Conservation (phyloP, 2,113 vertebrate genomes). For the Salvelinus namaycush region DNA sequence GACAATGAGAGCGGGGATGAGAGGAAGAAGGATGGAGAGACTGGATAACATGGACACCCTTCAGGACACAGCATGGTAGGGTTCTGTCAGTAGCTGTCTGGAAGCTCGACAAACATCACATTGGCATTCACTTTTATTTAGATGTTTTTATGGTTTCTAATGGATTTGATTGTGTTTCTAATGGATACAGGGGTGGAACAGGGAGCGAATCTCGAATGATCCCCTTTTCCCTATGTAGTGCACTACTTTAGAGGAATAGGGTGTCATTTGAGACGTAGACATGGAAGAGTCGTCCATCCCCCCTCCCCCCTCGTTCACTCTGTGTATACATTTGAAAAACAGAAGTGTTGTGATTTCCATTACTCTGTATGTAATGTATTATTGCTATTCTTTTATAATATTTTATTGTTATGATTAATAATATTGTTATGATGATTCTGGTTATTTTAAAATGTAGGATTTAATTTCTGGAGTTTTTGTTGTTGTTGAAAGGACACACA, state of each 20-base stretch:
- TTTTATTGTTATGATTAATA: constrained; percentile 74
- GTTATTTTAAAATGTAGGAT: constrained; percentile 62
- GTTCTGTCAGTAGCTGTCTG: constrained; percentile 40
- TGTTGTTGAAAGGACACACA: not conserved
- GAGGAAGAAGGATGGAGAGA: constrained; percentile 46
- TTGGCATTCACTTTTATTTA: constrained; percentile 24
- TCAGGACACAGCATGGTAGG: constrained; percentile 19
- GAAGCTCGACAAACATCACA: constrained; percentile 49
- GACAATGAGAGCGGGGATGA: constrained; percentile 64
- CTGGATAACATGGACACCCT: constrained; percentile 40
- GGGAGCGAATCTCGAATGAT: not conserved
- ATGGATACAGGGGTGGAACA: constrained; percentile 36
- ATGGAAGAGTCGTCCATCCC: not conserved
- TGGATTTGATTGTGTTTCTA: constrained; percentile 26
- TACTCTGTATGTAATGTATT: constrained; percentile 78
- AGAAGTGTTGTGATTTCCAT: constrained; percentile 64
- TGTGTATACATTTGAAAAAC: constrained; percentile 71
- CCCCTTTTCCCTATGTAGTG: constrained; percentile 24
- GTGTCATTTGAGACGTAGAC: too few relatives aligned
- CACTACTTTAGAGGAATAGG: too few relatives aligned
- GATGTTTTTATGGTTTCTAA: constrained; percentile 3
- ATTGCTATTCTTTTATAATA: constrained; percentile 74
- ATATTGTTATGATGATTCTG: constrained; percentile 65
- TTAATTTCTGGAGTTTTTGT: constrained; percentile 49
- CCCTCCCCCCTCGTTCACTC: not conserved